A percentile compares a stretch with the other conserved stretches of the same genome.
Evolutionary conservation across 2,797 vertebrate genomes (phyloP).

Genomic region (Pterois miles): DNA sequence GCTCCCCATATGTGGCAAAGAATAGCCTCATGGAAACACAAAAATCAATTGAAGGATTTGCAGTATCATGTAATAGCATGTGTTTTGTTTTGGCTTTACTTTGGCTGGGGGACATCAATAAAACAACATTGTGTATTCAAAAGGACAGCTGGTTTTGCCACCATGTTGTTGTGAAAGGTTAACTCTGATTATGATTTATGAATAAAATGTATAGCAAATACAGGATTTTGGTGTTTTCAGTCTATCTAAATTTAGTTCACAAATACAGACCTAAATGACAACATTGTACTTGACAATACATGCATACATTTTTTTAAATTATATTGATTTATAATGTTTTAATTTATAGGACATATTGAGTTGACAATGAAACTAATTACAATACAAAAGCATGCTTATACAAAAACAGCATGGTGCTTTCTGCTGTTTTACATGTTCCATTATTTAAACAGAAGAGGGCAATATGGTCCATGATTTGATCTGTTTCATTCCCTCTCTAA

Average conservation of each 20-base stretch:
- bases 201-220: not conserved
- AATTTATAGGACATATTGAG: not conserved
- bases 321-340: not conserved
- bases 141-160: not conserved
- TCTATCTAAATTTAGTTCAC: not conserved
- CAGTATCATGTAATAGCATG: slow-evolving; percentile 41
- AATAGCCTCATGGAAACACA: slow-evolving; percentile 48
- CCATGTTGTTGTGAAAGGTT: not conserved
- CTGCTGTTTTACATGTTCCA: slow-evolving; percentile 40
- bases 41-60: slow-evolving; percentile 57
- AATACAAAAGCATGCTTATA: not conserved
- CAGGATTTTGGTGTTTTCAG: not conserved
- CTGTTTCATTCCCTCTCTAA: slow-evolving; percentile 11
- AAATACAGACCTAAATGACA: not conserved
- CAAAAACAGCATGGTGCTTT: not conserved
- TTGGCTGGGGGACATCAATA: slow-evolving; percentile 29
- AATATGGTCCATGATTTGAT: slow-evolving; percentile 62
- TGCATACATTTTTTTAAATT: not conserved
- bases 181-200: not conserved
- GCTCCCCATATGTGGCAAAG: slow-evolving; percentile 35
- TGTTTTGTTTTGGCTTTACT: slow-evolving; percentile 35
- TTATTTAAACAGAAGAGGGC: slow-evolving; percentile 76
- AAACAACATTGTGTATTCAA: not conserved
- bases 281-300: not conserved
- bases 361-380: not conserved